Percentiles rank a stretch among this genome's conserved stretches.
phyloP scores from a whole-genome alignment of 2,888 invertebrate species.

The Cheilosia soror region DNA sequence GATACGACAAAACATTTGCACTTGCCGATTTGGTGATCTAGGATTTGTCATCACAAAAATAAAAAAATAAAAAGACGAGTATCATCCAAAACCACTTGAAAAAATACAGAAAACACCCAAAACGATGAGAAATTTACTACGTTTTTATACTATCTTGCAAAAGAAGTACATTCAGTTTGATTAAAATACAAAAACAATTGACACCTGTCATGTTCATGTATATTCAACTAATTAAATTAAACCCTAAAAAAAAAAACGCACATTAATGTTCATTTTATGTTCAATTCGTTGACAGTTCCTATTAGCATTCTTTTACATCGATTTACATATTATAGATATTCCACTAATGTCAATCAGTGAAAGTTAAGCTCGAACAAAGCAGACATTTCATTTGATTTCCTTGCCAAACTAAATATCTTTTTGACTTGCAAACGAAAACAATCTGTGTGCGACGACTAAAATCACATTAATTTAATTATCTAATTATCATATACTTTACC shows the following conservation, averaged over 20 bases:
- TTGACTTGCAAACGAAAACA: background rate
- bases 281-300: background rate
- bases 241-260: background rate
- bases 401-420: background rate
- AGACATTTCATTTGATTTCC: background rate
- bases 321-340: slow-evolving; percentile 17
- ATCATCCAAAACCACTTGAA: too few species aligned
- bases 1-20: too few species aligned
- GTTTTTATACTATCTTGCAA: background rate
- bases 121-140: background rate
- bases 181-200: background rate
- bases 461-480: slow-evolving; percentile 15
- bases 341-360: slow-evolving; percentile 54
- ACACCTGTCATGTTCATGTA: slow-evolving; percentile 21
- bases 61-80: too few species aligned
- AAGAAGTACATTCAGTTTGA: background rate
- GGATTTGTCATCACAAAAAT: too few species aligned
- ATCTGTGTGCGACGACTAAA: background rate
- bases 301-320: slow-evolving; percentile 26
- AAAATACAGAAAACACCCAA: background rate
- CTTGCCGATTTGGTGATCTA: too few species aligned
- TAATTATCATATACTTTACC: slow-evolving; percentile 13
- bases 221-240: background rate
- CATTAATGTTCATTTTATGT: background rate
- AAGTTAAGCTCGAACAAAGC: slow-evolving; percentile 17